Base-by-base conservation (phyloP, 2,888 invertebrate genomes). In the Amiota mariae region DNA sequence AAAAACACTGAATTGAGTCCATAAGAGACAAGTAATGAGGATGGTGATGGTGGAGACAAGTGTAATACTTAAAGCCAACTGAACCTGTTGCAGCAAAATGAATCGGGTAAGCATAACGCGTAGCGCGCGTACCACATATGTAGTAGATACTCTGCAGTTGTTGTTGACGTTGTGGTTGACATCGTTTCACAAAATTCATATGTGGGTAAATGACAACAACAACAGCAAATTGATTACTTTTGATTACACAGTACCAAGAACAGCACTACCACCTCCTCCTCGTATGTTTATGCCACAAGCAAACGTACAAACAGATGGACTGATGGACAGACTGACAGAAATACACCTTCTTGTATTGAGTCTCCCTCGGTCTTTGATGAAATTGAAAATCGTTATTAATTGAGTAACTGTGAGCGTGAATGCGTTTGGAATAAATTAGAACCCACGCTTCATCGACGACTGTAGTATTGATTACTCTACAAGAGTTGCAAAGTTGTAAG, bases 361-460 rank as follows among this genome's bases (percentile, higher is more conserved):
- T 36, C 36, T 36, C 12, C 54, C 54, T 51, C 54, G n/a, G 13
- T n/a, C 54, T 18, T 18, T 59, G 59, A 18, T 18, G 72, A 77
- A 73, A 74, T 76, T 57, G 70, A 80, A 79, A 77, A 59, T 46
- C 54, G 46, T 47, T 72, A 70, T 75, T 76, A 80, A 81, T 80
- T 80, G 80, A 80, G 79, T 80, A 77, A 75, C 79, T 77, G 57
- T 73, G 77, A 76, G 75, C 72, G 74, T 71, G 75, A 73, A 75
- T 82, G 76, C 77, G 74, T 78, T 75, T 80, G 72, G 77, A 70
- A 82, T 82, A 79, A 82, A 80, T 76, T 78, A 72, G 75, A 75
- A 49, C 80, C 77, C 79, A 80, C 76, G 49, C 77, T 66, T 48
- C n/a, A 15, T 64, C 47, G n/a, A 3, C n/a, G 51, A 2, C 51